Evolutionary conservation across 2,888 invertebrate species (phyloP), one percentile per base, ranked within the genome.

Genomic region (Caenorhabditis japonica): DNA sequence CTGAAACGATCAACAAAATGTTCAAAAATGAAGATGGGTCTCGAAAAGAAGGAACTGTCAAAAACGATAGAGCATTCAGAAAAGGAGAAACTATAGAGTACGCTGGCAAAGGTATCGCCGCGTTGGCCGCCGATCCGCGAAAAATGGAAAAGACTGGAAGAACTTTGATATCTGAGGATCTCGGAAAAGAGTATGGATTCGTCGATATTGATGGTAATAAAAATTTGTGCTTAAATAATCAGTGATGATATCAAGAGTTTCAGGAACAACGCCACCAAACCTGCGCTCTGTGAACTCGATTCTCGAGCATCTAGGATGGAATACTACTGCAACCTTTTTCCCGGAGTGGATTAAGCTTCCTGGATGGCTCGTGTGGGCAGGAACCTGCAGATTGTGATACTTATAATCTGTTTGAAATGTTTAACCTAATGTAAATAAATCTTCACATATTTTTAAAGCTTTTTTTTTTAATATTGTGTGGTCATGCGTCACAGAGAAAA

Each of bases 151-250:
- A 88, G 69, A 84, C 85, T 8, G 89, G 88, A 1, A 77, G 82
- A 34, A 81, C 88, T 66, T 70, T 88, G 30, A 53, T 86, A 13
- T 84, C 88, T 0, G 82, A 78, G 13, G 89, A 89, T 46, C 60
- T 89, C 15, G 89, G 85, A 19, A 71, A 81, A 5, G 85, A 88
- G 53, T 89, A 89, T 77, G 86, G 87, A 3, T 85, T 89, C 55
- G 77, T 70, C 1, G 89, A 89, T 75, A 77, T 87, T 41, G 87
- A 89, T 77, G 89, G 89, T 77, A n/a, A n/a, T n/a, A n/a, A n/a
- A n/a, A 38, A 21, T 13, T 23, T 7, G 7, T 23, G 19, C 17
- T 4, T 34, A 12, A 3, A 2, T 1, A 3, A 15, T 38, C 15
- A 10, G 23, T n/a, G n/a, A n/a, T 38, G 38, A 38, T 1, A 38